These are phyloP conservation scores for Littorina saxatilis DNA, from an alignment of 1,140 invertebrate species.

Conservation along the genomic window DNA sequence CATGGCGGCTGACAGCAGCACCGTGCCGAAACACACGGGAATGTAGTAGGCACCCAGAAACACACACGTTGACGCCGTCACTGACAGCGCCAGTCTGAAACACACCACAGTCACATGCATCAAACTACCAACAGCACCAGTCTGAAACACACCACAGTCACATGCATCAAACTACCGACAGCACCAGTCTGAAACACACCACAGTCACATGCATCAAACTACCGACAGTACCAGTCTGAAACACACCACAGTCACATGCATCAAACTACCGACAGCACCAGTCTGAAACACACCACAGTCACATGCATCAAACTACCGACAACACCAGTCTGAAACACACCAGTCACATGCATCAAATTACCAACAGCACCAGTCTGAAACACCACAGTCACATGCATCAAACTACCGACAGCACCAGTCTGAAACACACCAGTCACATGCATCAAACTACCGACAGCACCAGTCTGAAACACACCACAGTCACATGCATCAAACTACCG, in stretches of 20 bases:
- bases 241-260: no score
- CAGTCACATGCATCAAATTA: no score
- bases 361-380: conserved; percentile 66
- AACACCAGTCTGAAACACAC: conserved; percentile 64
- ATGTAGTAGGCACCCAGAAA: conserved; percentile 67
- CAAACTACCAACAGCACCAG: conserved; percentile 54
- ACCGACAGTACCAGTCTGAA: conserved; percentile 66
- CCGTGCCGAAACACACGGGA: conserved; percentile 54
- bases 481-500: no score
- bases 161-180: no score
- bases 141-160: conserved; percentile 65
- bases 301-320: no score
- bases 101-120: background rate
- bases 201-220: no score
- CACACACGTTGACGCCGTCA: conserved; percentile 59
- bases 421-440: no score
- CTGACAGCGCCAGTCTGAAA: conserved; percentile 66
- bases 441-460: conserved; percentile 59
- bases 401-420: conserved; percentile 63
- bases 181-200: conserved; percentile 63
- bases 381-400: no score
- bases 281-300: conserved; percentile 64
- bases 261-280: conserved; percentile 62
- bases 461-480: conserved; percentile 65
- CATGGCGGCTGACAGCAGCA: conserved; percentile 62